A percentile compares a stretch with the other conserved stretches of the same genome.
Conservation (phyloP, 1,140 invertebrate species). For the Probaryconus sp. region DNA sequence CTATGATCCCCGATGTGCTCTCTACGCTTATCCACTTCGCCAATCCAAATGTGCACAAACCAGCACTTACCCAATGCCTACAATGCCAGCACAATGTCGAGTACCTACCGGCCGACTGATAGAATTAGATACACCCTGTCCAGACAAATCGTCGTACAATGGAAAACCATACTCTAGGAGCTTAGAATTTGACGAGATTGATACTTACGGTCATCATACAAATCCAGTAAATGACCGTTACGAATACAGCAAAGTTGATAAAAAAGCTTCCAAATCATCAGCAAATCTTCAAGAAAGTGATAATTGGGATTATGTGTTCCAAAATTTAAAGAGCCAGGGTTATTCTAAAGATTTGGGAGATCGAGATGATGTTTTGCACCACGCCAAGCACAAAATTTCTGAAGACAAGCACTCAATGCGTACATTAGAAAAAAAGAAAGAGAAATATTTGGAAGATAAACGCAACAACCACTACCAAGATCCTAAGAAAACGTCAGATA, state of each 20-base stretch:
- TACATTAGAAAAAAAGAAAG: slow-evolving; percentile 52
- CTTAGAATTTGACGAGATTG: slow-evolving; percentile 65
- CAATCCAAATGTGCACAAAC: slow-evolving; percentile 55
- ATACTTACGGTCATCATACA: slow-evolving; percentile 57
- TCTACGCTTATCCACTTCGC: slow-evolving; percentile 51
- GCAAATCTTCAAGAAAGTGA: slow-evolving; percentile 4
- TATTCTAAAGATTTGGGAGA: slow-evolving; percentile 85
- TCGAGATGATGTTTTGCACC: slow-evolving; percentile 80
- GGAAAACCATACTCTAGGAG: slow-evolving; percentile 50
- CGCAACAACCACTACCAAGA: slow-evolving; percentile 17
- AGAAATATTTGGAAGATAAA: slow-evolving; percentile 19
- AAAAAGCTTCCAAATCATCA: slow-evolving; percentile 37
- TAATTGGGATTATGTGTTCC: slow-evolving; percentile 80
- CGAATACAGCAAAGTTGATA: slow-evolving; percentile 59
- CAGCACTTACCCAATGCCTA: slow-evolving; percentile 14
- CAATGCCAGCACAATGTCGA: slow-evolving; percentile 59
- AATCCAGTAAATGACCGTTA: slow-evolving; percentile 52
- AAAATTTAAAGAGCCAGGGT: slow-evolving; percentile 85
- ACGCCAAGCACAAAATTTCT: slow-evolving; percentile 51
- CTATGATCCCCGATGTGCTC: slow-evolving; percentile 49
- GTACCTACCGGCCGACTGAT: slow-evolving; percentile 84
- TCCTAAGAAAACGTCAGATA: slow-evolving; percentile 60
- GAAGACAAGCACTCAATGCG: slow-evolving; percentile 29
- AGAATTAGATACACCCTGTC: slow-evolving; percentile 82
- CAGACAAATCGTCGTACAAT: slow-evolving; percentile 62